Percentiles rank a stretch among this genome's conserved stretches.
phyloP scores from a whole-genome alignment of 2,797 vertebrate genomes.

The Neostethus bicornis region DNA sequence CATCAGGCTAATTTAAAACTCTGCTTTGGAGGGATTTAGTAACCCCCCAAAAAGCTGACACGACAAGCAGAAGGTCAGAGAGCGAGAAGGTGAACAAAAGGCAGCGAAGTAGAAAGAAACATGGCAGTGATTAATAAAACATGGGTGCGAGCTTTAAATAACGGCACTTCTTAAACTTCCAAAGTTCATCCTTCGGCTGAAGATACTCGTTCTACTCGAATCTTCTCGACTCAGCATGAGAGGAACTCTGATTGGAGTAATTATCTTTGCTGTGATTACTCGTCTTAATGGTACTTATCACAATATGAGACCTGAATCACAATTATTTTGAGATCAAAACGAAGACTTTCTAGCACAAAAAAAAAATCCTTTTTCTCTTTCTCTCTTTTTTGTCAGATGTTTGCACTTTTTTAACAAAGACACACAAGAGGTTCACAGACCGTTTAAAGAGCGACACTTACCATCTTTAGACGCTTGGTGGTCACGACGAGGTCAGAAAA shows the following conservation, averaged over 20 bases:
- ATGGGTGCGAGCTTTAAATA: constrained; percentile 59
- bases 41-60: constrained; percentile 54
- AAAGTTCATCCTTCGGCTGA: constrained; percentile 52
- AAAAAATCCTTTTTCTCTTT: not conserved
- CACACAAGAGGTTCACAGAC: constrained; percentile 9
- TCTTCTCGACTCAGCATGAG: constrained; percentile 46
- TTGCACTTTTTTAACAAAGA: not conserved
- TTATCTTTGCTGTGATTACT: constrained; percentile 71
- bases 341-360: constrained; percentile 4
- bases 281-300: constrained; percentile 50
- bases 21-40: constrained; percentile 38
- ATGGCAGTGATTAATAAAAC: constrained; percentile 70
- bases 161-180: constrained; percentile 65
- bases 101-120: constrained; percentile 61
- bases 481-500: constrained; percentile 53
- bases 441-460: constrained; percentile 53
- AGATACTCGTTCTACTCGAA: constrained; percentile 33
- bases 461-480: constrained; percentile 55
- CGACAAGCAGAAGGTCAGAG: constrained; percentile 50
- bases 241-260: constrained; percentile 70
- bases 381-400: not conserved
- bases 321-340: constrained; percentile 41
- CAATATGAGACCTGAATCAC: constrained; percentile 54
- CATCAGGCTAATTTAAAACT: constrained; percentile 41
- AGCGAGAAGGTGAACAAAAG: constrained; percentile 44